phyloP scores from a whole-genome alignment of 2,888 invertebrate species.

The Rhagonycha lutea region DNA sequence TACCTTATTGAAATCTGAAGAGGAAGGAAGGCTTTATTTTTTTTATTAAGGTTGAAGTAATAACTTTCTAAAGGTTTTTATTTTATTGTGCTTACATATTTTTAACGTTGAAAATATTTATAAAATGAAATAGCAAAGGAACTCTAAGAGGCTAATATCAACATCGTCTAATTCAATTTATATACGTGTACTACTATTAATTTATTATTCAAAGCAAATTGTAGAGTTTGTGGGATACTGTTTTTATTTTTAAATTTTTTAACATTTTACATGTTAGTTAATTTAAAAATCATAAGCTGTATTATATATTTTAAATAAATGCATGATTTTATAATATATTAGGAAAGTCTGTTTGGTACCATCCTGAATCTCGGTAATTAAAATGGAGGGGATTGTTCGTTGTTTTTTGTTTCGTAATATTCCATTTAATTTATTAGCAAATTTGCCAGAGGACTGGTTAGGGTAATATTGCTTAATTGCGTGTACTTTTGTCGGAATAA shows the following conservation, averaged over 20 bases:
- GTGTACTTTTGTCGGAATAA: slow-evolving; percentile 27
- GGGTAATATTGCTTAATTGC: slow-evolving; percentile 29
- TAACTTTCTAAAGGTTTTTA: neutral
- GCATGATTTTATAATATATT: slow-evolving; percentile 7
- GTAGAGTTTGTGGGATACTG: neutral
- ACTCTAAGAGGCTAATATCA: neutral
- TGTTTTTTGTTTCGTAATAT: slow-evolving; percentile 15
- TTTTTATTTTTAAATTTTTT: neutral
- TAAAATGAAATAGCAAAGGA: neutral
- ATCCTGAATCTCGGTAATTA: slow-evolving; percentile 17
- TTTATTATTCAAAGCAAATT: neutral
- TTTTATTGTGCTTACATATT: neutral
- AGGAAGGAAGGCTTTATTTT: slow-evolving; percentile 9
- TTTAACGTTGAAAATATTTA: neutral
- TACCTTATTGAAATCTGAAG: slow-evolving; percentile 25
- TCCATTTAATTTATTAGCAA: slow-evolving; percentile 22
- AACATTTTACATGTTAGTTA: neutral
- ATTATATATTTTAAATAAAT: neutral
- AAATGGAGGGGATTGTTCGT: slow-evolving; percentile 12
- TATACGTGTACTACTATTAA: neutral
- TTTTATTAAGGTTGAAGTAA: slow-evolving; percentile 5
- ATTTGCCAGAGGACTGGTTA: slow-evolving; percentile 18
- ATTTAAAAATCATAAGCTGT: too few species aligned
- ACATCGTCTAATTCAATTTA: neutral
- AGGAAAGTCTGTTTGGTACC: slow-evolving; percentile 5